A percentile compares a stretch with the other conserved stretches of the same genome.
Evolutionary conservation across 2,797 vertebrate genomes (phyloP).

Genomic region (Dallia pectoralis): DNA sequence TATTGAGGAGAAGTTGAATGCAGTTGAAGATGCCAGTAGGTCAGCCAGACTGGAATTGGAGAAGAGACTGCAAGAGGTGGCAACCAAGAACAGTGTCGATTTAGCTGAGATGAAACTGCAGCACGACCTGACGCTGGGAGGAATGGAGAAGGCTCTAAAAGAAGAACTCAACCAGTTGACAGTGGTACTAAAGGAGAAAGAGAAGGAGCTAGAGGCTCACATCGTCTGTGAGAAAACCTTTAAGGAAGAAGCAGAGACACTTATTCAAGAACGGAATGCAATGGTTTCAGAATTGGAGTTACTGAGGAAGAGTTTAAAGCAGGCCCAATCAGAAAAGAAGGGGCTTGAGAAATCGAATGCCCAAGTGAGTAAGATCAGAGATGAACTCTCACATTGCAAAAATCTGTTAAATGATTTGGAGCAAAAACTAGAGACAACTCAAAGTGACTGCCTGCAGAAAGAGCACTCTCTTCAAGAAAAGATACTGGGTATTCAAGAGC

Average conservation of each 20-base stretch:
- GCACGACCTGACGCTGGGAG: slow-evolving; percentile 73
- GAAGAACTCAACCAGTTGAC: slow-evolving; percentile 82
- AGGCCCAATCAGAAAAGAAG: slow-evolving; percentile 71
- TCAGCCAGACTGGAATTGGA: slow-evolving; percentile 72
- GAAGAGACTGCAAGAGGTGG: slow-evolving; percentile 74
- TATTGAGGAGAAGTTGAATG: slow-evolving; percentile 77
- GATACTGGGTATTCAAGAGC: slow-evolving; percentile 68
- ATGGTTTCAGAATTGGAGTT: slow-evolving; percentile 75
- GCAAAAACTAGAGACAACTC: slow-evolving; percentile 71
- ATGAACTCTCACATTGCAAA: slow-evolving; percentile 70
- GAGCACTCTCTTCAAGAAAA: slow-evolving; percentile 67
- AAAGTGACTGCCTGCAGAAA: slow-evolving; percentile 70
- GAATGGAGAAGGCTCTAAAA: slow-evolving; percentile 78
- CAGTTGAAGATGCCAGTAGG: slow-evolving; percentile 58
- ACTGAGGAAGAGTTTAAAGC: slow-evolving; percentile 68
- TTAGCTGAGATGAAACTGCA: slow-evolving; percentile 75
- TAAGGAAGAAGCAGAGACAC: slow-evolving; percentile 68
- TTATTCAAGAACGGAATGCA: slow-evolving; percentile 60
- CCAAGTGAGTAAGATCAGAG: slow-evolving; percentile 60
- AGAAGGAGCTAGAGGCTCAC: slow-evolving; percentile 74
- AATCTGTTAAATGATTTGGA: slow-evolving; percentile 70
- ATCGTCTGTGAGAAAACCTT: slow-evolving; percentile 66
- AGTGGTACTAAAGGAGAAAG: slow-evolving; percentile 79
- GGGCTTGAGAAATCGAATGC: slow-evolving; percentile 64
- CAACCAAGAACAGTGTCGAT: slow-evolving; percentile 71